These are phyloP conservation scores for Andrena bicolor DNA, from an alignment of 2,888 invertebrate species.

Conservation along the genomic window DNA sequence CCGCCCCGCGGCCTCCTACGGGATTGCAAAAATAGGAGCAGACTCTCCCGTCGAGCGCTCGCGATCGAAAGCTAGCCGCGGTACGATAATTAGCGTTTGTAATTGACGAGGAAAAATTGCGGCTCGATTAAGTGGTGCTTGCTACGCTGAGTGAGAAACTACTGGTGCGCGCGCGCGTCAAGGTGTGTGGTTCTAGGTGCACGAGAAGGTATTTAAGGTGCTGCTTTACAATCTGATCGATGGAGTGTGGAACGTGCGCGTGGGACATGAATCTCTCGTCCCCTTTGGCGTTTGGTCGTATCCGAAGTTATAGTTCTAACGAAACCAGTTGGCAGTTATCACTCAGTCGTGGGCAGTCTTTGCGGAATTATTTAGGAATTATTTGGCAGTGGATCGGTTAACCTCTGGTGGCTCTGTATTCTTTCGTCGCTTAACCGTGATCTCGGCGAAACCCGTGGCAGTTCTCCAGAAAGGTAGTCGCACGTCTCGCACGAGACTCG, in stretches of 20 bases:
- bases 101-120: conserved; percentile 56
- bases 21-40: conserved; percentile 52
- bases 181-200: conserved; percentile 12
- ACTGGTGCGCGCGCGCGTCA: conserved; percentile 3
- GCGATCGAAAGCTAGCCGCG: not conserved
- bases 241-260: conserved; percentile 9
- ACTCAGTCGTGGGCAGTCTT: conserved; percentile 53
- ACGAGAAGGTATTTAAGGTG: conserved; percentile 16
- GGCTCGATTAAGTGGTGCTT: conserved; percentile 22
- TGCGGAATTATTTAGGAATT: conserved; percentile 55
- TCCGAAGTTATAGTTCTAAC: conserved; percentile 54
- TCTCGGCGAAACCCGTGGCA: conserved; percentile 12
- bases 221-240: conserved; percentile 30
- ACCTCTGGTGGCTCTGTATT: not conserved
- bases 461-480: conserved; percentile 57
- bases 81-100: conserved; percentile 33
- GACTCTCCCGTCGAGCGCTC: conserved; percentile 26
- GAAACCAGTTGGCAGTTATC: conserved; percentile 54
- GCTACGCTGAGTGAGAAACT: conserved; percentile 22
- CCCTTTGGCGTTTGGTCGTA: conserved; percentile 22
- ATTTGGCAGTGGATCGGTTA: conserved; percentile 66
- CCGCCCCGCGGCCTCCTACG: conserved; percentile 40
- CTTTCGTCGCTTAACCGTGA: not conserved
- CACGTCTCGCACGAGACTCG: conserved; percentile 55
- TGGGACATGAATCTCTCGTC: conserved; percentile 1